phyloP scores from a whole-genome alignment of 2,888 invertebrate genomes.

The Apodemia zela region DNA sequence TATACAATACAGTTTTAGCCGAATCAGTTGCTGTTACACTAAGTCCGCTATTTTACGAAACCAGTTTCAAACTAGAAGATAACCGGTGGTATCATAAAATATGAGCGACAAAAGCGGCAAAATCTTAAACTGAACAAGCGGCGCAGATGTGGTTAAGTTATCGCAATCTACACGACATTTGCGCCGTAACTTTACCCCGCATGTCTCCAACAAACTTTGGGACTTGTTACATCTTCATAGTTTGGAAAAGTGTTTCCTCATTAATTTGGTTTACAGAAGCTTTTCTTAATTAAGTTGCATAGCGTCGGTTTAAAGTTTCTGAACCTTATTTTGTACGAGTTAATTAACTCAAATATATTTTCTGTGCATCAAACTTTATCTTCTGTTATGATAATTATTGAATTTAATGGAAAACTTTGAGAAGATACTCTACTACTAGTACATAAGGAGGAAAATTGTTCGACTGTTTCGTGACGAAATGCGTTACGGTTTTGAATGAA shows the following conservation, averaged over 20 bases:
- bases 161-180: conserved; percentile 39
- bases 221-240: conserved; percentile 21
- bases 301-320: conserved; percentile 5
- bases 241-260: conserved; percentile 19
- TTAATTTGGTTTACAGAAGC: conserved; percentile 33
- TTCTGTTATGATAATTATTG: neutral
- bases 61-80: neutral
- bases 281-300: conserved; percentile 8
- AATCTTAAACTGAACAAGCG: neutral
- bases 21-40: neutral
- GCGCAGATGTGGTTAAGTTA: conserved; percentile 36
- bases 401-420: neutral
- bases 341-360: conserved; percentile 1
- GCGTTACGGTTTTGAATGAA: no score
- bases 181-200: conserved; percentile 44
- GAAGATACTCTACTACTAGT: neutral
- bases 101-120: neutral
- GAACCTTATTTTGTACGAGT: conserved; percentile 8
- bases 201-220: conserved; percentile 43
- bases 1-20: no score
- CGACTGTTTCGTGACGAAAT: no score
- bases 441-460: no score
- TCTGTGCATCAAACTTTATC: neutral
- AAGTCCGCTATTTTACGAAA: neutral
- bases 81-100: neutral